These are phyloP conservation scores for Andrena bucephala DNA, from an alignment of 2,888 invertebrate genomes.

Conservation along the genomic window DNA sequence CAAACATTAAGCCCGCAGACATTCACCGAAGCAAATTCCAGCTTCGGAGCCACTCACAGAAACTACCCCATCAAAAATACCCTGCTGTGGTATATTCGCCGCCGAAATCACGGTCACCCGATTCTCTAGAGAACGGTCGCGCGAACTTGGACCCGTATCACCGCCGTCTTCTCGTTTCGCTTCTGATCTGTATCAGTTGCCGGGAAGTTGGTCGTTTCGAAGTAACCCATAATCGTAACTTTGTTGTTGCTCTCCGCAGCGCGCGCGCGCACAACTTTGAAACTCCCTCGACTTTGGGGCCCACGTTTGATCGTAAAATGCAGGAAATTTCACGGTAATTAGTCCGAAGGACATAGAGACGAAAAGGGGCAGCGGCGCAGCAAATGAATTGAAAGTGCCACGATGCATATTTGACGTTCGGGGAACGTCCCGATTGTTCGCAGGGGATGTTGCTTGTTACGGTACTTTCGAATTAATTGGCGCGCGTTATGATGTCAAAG, in stretches of 20 bases:
- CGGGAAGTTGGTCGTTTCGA: constrained; percentile 46
- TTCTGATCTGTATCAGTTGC: constrained; percentile 28
- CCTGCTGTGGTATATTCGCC: not conserved
- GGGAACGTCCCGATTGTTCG: constrained; percentile 6
- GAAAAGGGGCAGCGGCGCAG: constrained; percentile 21
- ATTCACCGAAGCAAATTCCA: not conserved
- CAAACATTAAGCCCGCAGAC: too few relatives aligned
- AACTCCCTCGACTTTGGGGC: constrained; percentile 40
- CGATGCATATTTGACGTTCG: not conserved
- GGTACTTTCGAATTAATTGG: constrained; percentile 1
- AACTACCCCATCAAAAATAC: not conserved
- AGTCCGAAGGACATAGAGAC: constrained; percentile 30
- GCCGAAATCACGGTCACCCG: not conserved
- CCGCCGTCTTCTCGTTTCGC: constrained; percentile 9
- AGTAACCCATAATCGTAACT: constrained; percentile 60
- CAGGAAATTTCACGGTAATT: constrained; percentile 62
- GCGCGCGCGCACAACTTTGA: constrained; percentile 29
- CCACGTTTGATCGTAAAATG: constrained; percentile 40
- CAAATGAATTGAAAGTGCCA: constrained; percentile 34
- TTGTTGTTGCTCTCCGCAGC: constrained; percentile 18
- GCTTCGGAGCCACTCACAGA: not conserved
- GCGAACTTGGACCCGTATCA: constrained; percentile 17
- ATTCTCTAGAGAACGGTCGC: not conserved
- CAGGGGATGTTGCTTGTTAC: not conserved
- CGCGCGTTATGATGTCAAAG: constrained; percentile 4